Conservation (phyloP, 1,140 invertebrate species). For the Drepana arcuata region DNA sequence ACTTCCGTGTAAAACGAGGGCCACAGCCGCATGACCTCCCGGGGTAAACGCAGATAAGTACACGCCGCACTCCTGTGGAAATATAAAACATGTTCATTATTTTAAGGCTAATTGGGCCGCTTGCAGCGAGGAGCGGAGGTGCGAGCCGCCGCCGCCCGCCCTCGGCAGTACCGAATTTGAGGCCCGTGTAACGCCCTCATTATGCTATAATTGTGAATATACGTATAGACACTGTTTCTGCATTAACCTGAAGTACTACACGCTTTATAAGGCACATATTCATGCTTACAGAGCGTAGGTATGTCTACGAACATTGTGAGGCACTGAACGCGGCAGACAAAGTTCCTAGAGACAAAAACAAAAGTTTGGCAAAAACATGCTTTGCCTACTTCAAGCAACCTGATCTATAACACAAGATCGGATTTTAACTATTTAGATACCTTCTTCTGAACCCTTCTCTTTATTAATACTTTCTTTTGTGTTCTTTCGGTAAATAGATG, state of each 20-base stretch:
- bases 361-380: no score
- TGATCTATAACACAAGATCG: no score
- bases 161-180: conserved; percentile 52
- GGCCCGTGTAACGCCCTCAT: conserved; percentile 41
- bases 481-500: conserved; percentile 33
- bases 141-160: conserved; percentile 54
- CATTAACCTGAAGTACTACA: conserved; percentile 51
- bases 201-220: conserved; percentile 37
- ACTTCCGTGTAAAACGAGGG: conserved; percentile 33
- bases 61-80: conserved; percentile 57
- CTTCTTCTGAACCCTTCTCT: conserved; percentile 16
- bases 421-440: no score
- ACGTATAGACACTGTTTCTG: conserved; percentile 57
- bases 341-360: no score
- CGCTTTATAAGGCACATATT: conserved; percentile 16
- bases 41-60: conserved; percentile 56
- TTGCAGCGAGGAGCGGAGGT: conserved; percentile 56
- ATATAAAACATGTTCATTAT: conserved; percentile 74
- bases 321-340: no score
- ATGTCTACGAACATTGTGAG: no score
- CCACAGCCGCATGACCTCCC: conserved; percentile 52
- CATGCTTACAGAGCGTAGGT: no score
- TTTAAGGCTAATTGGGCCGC: conserved; percentile 71
- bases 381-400: no score
- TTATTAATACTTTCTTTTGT: conserved; percentile 25